Percentiles rank a stretch among this genome's conserved stretches.
These are phyloP conservation scores for Drosophila atripex DNA, from an alignment of 2,888 invertebrate species.

Conservation along the genomic window DNA sequence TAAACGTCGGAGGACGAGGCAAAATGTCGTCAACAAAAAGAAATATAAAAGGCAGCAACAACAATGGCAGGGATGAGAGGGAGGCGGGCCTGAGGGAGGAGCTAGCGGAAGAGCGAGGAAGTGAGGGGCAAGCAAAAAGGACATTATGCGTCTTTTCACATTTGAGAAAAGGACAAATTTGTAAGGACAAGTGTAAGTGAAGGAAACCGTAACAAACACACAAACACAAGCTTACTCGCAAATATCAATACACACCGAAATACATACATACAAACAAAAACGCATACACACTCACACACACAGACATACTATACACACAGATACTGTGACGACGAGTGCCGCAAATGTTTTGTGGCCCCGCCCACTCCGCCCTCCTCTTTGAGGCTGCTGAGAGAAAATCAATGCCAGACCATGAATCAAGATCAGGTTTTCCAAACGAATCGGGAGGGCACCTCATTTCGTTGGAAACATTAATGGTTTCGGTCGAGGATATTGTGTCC, in stretches of 20 bases:
- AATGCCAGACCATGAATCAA: constrained; percentile 59
- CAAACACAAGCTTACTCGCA: constrained; percentile 29
- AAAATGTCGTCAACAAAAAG: constrained; percentile 74
- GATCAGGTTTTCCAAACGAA: constrained; percentile 51
- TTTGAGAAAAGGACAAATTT: constrained; percentile 80
- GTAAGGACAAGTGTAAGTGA: constrained; percentile 80
- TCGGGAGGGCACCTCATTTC: constrained; percentile 16
- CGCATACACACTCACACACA: constrained; percentile 12
- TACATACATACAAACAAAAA: constrained; percentile 1
- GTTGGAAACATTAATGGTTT: constrained; percentile 8
- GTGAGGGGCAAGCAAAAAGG: constrained; percentile 62
- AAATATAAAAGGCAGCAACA: constrained; percentile 36
- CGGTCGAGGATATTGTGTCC: neutral
- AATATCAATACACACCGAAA: constrained; percentile 16
- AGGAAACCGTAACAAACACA: constrained; percentile 65
- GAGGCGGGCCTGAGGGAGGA: neutral
- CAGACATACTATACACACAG: neutral
- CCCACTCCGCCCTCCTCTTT: constrained; percentile 31
- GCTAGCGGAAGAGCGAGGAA: neutral
- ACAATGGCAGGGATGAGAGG: constrained; percentile 33
- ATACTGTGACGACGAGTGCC: constrained; percentile 25
- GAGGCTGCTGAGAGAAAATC: constrained; percentile 71
- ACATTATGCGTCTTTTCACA: constrained; percentile 80
- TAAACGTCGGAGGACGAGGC: constrained; percentile 62
- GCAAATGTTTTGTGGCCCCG: constrained; percentile 38